These are phyloP conservation scores for Drosophila tsacasi DNA, from an alignment of 1,140 invertebrate genomes.

Conservation along the genomic window DNA sequence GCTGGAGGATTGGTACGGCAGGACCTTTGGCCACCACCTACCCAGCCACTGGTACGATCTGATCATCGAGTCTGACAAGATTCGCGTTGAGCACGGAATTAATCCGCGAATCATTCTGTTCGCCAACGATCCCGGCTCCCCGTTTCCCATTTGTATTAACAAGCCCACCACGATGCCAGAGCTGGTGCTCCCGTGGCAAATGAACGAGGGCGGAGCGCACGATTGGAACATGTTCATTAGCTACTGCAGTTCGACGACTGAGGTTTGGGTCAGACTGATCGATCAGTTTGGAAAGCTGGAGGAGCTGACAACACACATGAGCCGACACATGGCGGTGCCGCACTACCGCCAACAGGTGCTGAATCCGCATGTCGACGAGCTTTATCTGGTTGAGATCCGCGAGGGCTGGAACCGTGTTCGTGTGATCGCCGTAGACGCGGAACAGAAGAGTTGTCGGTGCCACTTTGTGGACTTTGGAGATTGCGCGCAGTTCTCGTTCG, in stretches of 20 bases:
- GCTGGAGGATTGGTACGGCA: slow-evolving; percentile 72
- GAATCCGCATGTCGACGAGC: slow-evolving; percentile 20
- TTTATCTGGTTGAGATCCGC: slow-evolving; percentile 71
- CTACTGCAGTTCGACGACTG: slow-evolving; percentile 70
- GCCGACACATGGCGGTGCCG: slow-evolving; percentile 54
- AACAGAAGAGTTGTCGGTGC: slow-evolving; percentile 59
- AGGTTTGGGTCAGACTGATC: slow-evolving; percentile 78
- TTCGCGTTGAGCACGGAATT: slow-evolving; percentile 62
- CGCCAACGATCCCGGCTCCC: slow-evolving; percentile 47
- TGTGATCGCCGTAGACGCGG: slow-evolving; percentile 56
- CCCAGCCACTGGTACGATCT: slow-evolving; percentile 72
- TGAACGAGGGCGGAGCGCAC: slow-evolving; percentile 5
- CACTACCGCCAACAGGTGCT: slow-evolving; percentile 21
- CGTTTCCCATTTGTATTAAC: neutral
- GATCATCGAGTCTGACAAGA: slow-evolving; percentile 57
- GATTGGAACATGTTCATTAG: slow-evolving; percentile 82
- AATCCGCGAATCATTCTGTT: slow-evolving; percentile 66
- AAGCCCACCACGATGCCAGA: slow-evolving; percentile 32
- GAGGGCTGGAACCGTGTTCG: slow-evolving; percentile 83
- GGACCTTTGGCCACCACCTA: slow-evolving; percentile 63
- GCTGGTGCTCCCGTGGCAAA: slow-evolving; percentile 52
- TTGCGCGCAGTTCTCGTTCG: slow-evolving; percentile 54
- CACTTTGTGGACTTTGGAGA: slow-evolving; percentile 84
- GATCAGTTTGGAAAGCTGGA: slow-evolving; percentile 74
- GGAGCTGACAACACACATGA: slow-evolving; percentile 65